Evolutionary conservation across 2,888 invertebrate genomes (phyloP).

Genomic region (Apamea anceps): DNA sequence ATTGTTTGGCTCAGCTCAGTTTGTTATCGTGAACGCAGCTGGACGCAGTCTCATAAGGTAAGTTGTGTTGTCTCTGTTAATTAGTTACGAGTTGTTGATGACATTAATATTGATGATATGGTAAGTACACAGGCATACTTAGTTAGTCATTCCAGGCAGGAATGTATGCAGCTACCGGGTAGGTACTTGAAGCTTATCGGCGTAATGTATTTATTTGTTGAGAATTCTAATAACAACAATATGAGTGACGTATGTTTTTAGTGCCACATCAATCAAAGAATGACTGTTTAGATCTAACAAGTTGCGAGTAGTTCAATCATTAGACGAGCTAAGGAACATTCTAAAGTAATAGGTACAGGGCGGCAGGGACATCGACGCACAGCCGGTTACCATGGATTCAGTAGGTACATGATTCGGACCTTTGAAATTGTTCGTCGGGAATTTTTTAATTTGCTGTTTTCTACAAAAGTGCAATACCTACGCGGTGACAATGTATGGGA

Average conservation of each 20-base stretch:
- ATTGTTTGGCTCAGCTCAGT: constrained; percentile 46
- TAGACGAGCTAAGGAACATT: too few relatives aligned
- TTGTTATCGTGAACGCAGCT: constrained; percentile 18
- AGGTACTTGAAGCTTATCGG: background rate
- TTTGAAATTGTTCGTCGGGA: too few relatives aligned
- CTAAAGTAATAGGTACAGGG: too few relatives aligned
- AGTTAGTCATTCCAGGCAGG: background rate
- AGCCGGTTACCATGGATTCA: too few relatives aligned
- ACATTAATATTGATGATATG: background rate
- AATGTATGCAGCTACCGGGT: background rate
- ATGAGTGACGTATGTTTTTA: background rate
- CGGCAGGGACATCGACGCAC: too few relatives aligned
- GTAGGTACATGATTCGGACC: too few relatives aligned
- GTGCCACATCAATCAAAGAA: background rate
- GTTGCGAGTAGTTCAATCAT: background rate
- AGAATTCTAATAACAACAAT: too few relatives aligned
- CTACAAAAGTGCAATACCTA: too few relatives aligned
- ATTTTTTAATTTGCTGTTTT: too few relatives aligned
- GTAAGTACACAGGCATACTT: background rate
- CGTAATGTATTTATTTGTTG: background rate
- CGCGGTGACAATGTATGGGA: too few relatives aligned
- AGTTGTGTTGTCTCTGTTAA: constrained; percentile 23
- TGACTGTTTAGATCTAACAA: background rate
- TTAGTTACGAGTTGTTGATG: constrained; percentile 11
- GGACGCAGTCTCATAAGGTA: constrained; percentile 29